Percentiles rank a stretch among this genome's conserved stretches.
Evolutionary conservation across 2,113 vertebrate genomes (phyloP).

Genomic region (Engraulis encrasicolus): DNA sequence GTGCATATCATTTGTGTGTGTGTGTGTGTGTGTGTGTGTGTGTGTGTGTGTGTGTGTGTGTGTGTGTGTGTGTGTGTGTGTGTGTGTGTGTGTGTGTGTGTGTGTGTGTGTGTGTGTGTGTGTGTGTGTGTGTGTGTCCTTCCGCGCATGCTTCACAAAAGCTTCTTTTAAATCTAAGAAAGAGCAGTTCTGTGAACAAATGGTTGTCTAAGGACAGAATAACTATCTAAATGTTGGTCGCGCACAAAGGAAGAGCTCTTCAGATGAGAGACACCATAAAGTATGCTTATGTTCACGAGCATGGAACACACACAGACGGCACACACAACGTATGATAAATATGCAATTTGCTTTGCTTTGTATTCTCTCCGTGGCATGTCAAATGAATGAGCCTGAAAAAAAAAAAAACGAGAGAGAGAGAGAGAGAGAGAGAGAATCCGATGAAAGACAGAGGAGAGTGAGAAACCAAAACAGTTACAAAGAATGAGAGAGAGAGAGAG

Average conservation of each 20-base stretch:
- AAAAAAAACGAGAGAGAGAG: conserved; percentile 29
- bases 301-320: background rate
- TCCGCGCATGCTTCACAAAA: too few species aligned
- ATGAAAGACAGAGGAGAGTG: background rate
- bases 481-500: conserved; percentile 23
- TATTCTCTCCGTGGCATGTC: background rate
- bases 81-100: too few species aligned
- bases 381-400: conserved; percentile 13
- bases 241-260: too few species aligned
- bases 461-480: too few species aligned
- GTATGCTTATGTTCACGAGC: background rate
- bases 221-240: too few species aligned
- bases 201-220: too few species aligned
- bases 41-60: too few species aligned
- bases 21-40: too few species aligned
- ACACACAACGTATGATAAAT: background rate
- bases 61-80: too few species aligned
- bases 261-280: background rate
- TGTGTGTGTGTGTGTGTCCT: too few species aligned
- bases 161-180: background rate
- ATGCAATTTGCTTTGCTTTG: conserved; percentile 20
- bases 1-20: background rate
- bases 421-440: background rate
- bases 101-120: too few species aligned
- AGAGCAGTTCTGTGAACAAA: too few species aligned